Evolutionary conservation across 2,888 invertebrate genomes (phyloP), one percentile per base, ranked within the genome.

Genomic region (Morpho deidamia): DNA sequence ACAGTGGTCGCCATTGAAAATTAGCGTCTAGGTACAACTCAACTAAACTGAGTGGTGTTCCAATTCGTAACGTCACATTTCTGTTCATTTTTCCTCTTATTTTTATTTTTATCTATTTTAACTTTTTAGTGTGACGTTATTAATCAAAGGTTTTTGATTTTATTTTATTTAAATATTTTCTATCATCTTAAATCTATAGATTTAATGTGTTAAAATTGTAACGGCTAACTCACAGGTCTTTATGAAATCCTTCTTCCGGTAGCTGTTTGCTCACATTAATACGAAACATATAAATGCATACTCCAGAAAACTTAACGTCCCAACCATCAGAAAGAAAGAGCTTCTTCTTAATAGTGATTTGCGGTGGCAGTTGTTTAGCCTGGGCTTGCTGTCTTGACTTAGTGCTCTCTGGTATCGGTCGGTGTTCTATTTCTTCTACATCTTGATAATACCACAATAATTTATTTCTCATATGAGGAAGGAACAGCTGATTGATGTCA

Each of bases 201-300:
- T 14, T 2, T 14, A 14, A 14, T 23, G 23, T 23, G 2, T 23
- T 23, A 23, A 23, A 23, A 23, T 23, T 23, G 23, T 23, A 23
- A 23, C 23, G 1, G 23, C 5, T 23, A 38, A 60, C 92, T 91
- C 68, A 92, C 92, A 92, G 77, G 76, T 92, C 96, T 86, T 96
- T 96, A 76, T 96, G 96, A 70, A 97, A 97, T n/a, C 96, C 96
- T 84, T 97, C 97, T 76, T 97, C 97, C 0, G 96, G 96, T 63
- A 97, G 80, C 74, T 96, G 96, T 70, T 96, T 96, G 60, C 93
- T 92, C 40, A 94, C 95, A 72, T 94, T 96, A 44, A 96, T 94
- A 63, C 97, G 91, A 74, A 96, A 95, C 91, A 96, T 96, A 70
- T 95, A 96, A 63, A 96, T 93, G 68, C 96, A 96, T 53, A 95